Conservation (phyloP, 2,797 vertebrate species). For the Anguilla marmorata region DNA sequence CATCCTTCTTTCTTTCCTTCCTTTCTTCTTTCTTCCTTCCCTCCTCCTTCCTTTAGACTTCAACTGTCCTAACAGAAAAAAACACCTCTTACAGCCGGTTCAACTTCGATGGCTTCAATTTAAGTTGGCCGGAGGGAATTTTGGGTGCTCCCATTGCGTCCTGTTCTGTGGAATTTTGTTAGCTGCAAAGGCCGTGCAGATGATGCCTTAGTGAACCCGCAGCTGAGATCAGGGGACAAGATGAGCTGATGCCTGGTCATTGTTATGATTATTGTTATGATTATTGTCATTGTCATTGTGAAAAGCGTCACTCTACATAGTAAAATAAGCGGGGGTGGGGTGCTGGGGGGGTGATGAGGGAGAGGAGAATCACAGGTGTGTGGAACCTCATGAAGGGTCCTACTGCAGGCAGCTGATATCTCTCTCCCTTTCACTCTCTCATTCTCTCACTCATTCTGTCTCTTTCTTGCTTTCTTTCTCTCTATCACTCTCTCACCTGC, state of each 20-base stretch:
- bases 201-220: not conserved
- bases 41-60: not conserved
- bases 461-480: not conserved
- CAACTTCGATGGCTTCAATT: conserved; percentile 1
- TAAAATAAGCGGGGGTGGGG: not conserved
- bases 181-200: not conserved
- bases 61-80: conserved; percentile 1
- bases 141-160: not conserved
- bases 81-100: not conserved
- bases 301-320: not conserved
- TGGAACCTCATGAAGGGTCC: not conserved
- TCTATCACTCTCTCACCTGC: too few relatives aligned
- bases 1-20: too few relatives aligned
- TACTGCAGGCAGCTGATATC: too few relatives aligned
- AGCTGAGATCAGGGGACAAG: not conserved
- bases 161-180: not conserved
- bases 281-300: not conserved
- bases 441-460: not conserved
- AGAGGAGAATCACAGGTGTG: not conserved
- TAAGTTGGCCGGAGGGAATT: not conserved
- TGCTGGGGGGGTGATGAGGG: not conserved
- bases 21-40: not conserved
- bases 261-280: not conserved
- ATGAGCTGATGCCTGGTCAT: not conserved
- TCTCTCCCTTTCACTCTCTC: too few relatives aligned